Conservation (phyloP, 2,797 vertebrate genomes). For the Bovichtus variegatus region DNA sequence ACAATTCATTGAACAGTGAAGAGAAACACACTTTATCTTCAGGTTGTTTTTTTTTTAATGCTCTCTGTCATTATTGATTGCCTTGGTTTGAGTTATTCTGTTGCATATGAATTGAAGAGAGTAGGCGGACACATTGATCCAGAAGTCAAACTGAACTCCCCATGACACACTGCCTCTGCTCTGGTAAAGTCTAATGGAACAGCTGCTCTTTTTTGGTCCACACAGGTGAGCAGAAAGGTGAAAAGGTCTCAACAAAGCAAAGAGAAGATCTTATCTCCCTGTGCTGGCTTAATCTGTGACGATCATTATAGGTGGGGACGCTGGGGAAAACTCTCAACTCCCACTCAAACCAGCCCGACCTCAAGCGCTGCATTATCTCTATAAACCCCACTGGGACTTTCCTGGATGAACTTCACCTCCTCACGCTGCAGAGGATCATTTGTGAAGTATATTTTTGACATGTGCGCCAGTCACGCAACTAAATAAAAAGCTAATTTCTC, state of each 20-base stretch:
- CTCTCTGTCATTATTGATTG: slow-evolving; percentile 39
- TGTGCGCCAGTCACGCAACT: not conserved
- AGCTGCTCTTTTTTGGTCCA: slow-evolving; percentile 32
- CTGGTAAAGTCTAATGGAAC: slow-evolving; percentile 43
- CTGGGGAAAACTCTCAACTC: slow-evolving; percentile 29
- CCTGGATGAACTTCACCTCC: no score
- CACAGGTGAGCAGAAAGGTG: slow-evolving; percentile 37
- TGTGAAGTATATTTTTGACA: slow-evolving; percentile 40
- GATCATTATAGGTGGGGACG: slow-evolving; percentile 36
- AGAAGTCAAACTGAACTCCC: slow-evolving; percentile 63
- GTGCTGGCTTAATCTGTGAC: slow-evolving; percentile 12
- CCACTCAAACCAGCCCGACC: slow-evolving; percentile 38
- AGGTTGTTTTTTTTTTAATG: not conserved
- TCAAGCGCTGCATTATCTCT: slow-evolving; percentile 33
- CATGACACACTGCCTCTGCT: slow-evolving; percentile 10
- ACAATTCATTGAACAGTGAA: not conserved
- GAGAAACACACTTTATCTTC: not conserved
- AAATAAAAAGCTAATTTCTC: slow-evolving; percentile 3
- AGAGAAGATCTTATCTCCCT: slow-evolving; percentile 14
- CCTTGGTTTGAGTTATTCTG: slow-evolving; percentile 45
- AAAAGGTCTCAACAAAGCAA: slow-evolving; percentile 38
- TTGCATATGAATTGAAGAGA: slow-evolving; percentile 36
- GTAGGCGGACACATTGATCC: slow-evolving; percentile 67
- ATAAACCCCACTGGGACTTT: not conserved
- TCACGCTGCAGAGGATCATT: no score